A percentile compares a stretch with the other conserved stretches of the same genome.
phyloP scores from a whole-genome alignment of 2,113 vertebrate species.

The Daubentonia madagascariensis region DNA sequence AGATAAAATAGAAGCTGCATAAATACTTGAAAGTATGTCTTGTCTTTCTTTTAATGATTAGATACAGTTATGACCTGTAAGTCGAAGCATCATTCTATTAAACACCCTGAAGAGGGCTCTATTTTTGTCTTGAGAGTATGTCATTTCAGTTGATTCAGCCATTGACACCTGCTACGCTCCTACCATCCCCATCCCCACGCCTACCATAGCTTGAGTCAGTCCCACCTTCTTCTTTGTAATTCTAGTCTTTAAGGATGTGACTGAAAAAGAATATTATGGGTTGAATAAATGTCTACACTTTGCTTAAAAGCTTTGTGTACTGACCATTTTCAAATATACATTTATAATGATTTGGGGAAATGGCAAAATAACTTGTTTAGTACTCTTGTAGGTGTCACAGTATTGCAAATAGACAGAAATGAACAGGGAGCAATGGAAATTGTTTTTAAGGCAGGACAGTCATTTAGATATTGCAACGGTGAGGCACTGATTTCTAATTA shows the following conservation, averaged over 20 bases:
- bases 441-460: conserved; percentile 38
- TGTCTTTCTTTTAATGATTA: neutral
- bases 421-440: neutral
- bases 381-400: neutral
- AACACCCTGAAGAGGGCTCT: neutral
- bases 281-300: neutral
- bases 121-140: neutral
- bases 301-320: conserved; percentile 3
- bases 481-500: conserved; percentile 39
- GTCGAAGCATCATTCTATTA: neutral
- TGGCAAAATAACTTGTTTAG: neutral
- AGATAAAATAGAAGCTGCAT: neutral
- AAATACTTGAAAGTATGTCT: neutral
- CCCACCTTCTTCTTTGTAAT: neutral
- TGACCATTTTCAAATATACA: neutral
- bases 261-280: neutral
- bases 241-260: neutral
- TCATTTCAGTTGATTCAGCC: neutral
- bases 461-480: neutral
- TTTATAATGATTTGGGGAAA: neutral
- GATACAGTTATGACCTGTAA: neutral
- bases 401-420: neutral
- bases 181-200: neutral
- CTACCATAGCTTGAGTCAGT: neutral
- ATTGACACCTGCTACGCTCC: neutral